Conservation (phyloP, 2,888 invertebrate species). For the Amiota minor region DNA sequence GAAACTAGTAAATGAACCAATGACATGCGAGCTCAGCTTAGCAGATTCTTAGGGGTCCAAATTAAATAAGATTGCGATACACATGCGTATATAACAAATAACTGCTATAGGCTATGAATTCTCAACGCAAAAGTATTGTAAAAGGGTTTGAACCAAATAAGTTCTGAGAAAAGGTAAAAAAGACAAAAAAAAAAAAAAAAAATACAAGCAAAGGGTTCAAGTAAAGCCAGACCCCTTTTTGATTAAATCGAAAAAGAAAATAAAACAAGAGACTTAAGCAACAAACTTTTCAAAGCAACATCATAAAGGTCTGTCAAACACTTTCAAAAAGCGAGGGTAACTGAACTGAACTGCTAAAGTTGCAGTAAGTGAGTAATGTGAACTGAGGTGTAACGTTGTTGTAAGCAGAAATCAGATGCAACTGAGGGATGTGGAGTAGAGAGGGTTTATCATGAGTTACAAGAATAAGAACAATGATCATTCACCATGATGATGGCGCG, state of each 20-base stretch:
- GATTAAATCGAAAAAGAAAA: neutral
- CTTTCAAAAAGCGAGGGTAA: conserved; percentile 7
- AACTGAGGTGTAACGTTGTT: neutral
- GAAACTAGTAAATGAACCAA: too few species aligned
- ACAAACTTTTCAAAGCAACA: neutral
- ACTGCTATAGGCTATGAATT: neutral
- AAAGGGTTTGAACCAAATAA: neutral
- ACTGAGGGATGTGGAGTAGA: neutral
- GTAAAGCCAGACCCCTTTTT: too few species aligned
- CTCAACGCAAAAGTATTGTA: neutral
- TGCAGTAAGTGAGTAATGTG: neutral
- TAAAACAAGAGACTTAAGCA: conserved; percentile 14
- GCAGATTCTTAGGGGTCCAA: too few species aligned
- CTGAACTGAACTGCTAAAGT: neutral
- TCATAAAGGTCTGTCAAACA: conserved; percentile 21
- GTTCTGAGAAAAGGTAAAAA: too few species aligned
- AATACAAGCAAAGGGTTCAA: too few species aligned
- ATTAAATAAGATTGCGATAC: too few species aligned
- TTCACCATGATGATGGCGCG: neutral
- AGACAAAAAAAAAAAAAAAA: too few species aligned
- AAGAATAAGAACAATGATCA: conserved; percentile 16
- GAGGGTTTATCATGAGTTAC: conserved; percentile 3
- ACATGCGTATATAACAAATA: too few species aligned
- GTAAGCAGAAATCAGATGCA: neutral
- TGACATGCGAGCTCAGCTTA: too few species aligned